phyloP scores from a whole-genome alignment of 2,888 invertebrate genomes.

The Apamea anceps region DNA sequence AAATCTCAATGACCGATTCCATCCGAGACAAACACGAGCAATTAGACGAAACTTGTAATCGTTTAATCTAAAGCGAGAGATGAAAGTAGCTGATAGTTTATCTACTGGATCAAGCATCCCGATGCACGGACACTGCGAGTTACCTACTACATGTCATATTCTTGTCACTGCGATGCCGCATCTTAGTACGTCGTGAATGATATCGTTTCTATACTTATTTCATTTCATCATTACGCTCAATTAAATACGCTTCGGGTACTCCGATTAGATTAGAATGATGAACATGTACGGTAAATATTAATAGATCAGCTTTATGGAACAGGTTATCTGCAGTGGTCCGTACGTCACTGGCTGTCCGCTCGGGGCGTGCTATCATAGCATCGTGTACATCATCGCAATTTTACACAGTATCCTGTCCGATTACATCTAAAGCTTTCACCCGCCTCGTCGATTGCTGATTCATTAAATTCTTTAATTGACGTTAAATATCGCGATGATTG shows the following conservation, averaged over 20 bases:
- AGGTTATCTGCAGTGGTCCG: conserved; percentile 68
- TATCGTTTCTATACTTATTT: conserved; percentile 66
- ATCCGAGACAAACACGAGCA: conserved; percentile 84
- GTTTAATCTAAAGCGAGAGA: conserved; percentile 86
- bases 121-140: conserved; percentile 69
- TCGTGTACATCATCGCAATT: conserved; percentile 70
- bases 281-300: conserved; percentile 69
- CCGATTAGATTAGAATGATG: conserved; percentile 68
- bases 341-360: conserved; percentile 69
- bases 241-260: conserved; percentile 70
- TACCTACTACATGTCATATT: conserved; percentile 78
- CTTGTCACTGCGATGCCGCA: conserved; percentile 79
- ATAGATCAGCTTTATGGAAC: conserved; percentile 67
- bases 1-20: conserved; percentile 81
- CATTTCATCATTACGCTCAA: conserved; percentile 72
- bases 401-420: conserved; percentile 77
- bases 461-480: conserved; percentile 87
- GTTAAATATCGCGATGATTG: conserved; percentile 80
- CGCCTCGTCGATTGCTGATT: conserved; percentile 78
- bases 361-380: conserved; percentile 63
- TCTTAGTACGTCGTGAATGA: conserved; percentile 67
- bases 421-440: conserved; percentile 86
- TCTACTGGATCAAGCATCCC: conserved; percentile 71
- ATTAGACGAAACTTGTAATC: conserved; percentile 88
- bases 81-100: conserved; percentile 87